phyloP scores from a whole-genome alignment of 2,113 vertebrate species.

The Entosphenus tridentatus region DNA sequence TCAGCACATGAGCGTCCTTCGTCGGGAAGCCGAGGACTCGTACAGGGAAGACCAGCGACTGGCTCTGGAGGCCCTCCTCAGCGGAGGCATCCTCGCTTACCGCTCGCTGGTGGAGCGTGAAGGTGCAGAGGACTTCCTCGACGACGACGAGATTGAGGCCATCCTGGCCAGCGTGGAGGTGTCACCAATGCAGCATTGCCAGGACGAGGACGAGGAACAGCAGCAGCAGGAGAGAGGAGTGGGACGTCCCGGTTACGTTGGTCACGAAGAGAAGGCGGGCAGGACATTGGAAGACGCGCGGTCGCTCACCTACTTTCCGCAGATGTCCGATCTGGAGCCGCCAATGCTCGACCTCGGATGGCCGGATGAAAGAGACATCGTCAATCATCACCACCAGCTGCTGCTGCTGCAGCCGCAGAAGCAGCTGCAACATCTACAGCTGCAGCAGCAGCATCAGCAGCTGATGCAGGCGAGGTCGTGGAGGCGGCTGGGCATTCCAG shows the following conservation, averaged over 20 bases:
- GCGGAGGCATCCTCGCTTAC: neutral
- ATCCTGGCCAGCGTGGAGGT: neutral
- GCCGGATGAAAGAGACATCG: slow-evolving; percentile 35
- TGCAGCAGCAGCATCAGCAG: too few relatives aligned
- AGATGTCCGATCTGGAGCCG: slow-evolving; percentile 40
- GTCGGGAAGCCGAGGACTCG: neutral
- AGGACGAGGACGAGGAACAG: neutral
- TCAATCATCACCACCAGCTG: too few relatives aligned
- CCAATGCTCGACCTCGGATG: slow-evolving; percentile 76
- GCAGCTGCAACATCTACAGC: too few relatives aligned
- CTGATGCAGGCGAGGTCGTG: too few relatives aligned
- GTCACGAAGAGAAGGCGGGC: too few relatives aligned
- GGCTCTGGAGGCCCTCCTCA: neutral
- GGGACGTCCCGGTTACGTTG: too few relatives aligned
- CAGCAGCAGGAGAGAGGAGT: neutral
- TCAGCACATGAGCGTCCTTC: neutral
- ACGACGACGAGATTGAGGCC: neutral
- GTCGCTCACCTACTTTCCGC: neutral
- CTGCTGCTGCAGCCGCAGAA: too few relatives aligned
- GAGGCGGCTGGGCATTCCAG: too few relatives aligned
- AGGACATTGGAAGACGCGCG: neutral
- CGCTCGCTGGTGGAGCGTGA: slow-evolving; percentile 1
- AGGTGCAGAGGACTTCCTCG: neutral
- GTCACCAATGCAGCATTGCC: neutral
- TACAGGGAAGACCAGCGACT: slow-evolving; percentile 1